Conservation (phyloP, 1,140 invertebrate species). For the Babylonia areolata region DNA sequence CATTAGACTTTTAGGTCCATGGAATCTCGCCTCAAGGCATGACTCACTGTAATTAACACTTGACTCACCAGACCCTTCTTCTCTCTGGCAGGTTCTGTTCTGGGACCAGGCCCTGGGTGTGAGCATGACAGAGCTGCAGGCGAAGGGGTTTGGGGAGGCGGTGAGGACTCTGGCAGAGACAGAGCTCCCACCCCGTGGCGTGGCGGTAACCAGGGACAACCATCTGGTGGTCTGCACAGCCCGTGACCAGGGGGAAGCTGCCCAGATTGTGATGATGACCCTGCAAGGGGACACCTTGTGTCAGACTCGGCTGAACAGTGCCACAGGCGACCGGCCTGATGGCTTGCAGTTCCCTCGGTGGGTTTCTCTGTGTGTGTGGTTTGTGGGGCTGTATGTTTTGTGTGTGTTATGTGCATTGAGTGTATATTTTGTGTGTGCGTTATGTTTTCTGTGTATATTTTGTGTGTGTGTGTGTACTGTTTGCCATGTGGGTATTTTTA, state of each 20-base stretch:
- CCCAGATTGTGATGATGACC: slow-evolving; percentile 8
- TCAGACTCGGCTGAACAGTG: not conserved
- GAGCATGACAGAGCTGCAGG: not conserved
- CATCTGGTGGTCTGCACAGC: slow-evolving; percentile 32
- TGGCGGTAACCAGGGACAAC: slow-evolving; percentile 33
- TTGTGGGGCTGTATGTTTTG: too few species aligned
- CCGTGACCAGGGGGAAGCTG: not conserved
- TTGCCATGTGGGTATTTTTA: too few species aligned
- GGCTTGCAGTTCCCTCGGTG: too few species aligned
- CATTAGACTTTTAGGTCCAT: too few species aligned
- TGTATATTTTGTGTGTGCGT: too few species aligned
- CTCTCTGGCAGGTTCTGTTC: not conserved
- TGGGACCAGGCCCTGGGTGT: slow-evolving; percentile 29
- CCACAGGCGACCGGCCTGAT: too few species aligned
- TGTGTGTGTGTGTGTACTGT: too few species aligned
- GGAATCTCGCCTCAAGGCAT: too few species aligned
- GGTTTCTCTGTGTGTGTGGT: not conserved
- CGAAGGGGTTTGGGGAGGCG: not conserved
- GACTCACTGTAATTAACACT: too few species aligned
- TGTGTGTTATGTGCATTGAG: too few species aligned
- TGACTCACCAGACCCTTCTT: not conserved
- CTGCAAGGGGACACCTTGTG: slow-evolving; percentile 12
- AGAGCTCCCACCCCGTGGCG: slow-evolving; percentile 19
- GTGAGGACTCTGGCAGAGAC: not conserved
- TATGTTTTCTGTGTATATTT: too few species aligned